Evolutionary conservation across 2,113 vertebrate genomes (phyloP).

Genomic region (Riparia riparia): DNA sequence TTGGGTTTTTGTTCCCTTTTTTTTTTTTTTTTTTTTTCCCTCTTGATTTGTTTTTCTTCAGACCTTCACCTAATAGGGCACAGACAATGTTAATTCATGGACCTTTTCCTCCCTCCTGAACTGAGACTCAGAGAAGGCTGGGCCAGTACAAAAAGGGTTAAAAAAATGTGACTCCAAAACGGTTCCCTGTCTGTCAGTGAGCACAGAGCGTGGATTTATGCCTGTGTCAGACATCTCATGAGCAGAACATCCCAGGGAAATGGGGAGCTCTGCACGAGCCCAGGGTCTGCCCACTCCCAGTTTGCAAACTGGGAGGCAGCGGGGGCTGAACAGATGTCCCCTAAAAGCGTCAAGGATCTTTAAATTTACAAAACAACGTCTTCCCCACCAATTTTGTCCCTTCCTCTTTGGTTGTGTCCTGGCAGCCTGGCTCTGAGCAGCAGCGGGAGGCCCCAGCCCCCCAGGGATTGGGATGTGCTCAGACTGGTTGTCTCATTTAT

Average conservation of each 20-base stretch:
- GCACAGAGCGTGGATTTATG: neutral
- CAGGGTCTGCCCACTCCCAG: fast-evolving
- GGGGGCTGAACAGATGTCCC: neutral
- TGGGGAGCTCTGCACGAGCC: fast-evolving
- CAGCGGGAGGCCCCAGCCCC: neutral
- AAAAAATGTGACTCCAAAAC: neutral
- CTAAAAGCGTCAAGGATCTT: neutral
- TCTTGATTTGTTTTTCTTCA: conserved; percentile 67
- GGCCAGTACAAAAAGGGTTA: conserved; percentile 12
- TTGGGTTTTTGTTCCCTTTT: neutral
- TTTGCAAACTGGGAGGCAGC: neutral
- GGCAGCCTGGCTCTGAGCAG: conserved; percentile 44
- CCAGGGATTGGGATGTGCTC: neutral
- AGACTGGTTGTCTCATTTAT: neutral
- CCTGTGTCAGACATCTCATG: neutral
- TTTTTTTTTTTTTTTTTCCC: neutral
- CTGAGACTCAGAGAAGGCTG: conserved; percentile 42
- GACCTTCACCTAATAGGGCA: conserved; percentile 44
- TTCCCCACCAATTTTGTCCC: neutral
- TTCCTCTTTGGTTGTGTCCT: neutral
- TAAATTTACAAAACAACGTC: neutral
- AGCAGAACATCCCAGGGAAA: neutral
- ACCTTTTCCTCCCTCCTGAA: conserved; percentile 59
- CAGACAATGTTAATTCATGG: conserved; percentile 70
- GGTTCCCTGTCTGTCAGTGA: neutral